These are phyloP conservation scores for Operophtera brumata DNA, from an alignment of 2,888 invertebrate genomes.

Conservation along the genomic window DNA sequence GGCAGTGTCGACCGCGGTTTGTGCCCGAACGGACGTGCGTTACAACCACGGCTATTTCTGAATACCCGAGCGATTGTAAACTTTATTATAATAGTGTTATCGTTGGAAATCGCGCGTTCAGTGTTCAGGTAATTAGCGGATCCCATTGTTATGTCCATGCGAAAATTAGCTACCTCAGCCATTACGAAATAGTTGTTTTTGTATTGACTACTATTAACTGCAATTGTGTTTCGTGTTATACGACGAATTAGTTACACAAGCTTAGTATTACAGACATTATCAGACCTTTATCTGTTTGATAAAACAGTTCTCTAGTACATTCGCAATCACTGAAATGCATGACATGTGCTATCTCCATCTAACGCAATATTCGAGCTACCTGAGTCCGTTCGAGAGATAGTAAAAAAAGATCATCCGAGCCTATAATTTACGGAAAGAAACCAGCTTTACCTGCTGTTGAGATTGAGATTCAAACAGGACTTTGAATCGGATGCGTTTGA, in stretches of 20 bases:
- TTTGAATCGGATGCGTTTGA: conserved; percentile 23
- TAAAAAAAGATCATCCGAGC: conserved; percentile 29
- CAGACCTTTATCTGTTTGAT: conserved; percentile 30
- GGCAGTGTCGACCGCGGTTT: conserved; percentile 53
- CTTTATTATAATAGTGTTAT: conserved; percentile 53
- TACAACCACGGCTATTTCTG: conserved; percentile 55
- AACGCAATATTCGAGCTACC: conserved; percentile 31
- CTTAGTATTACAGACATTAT: conserved; percentile 21
- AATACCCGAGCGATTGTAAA: conserved; percentile 66
- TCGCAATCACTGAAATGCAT: conserved; percentile 22
- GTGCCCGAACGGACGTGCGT: conserved; percentile 48
- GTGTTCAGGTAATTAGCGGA: conserved; percentile 36
- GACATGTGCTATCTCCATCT: conserved; percentile 28
- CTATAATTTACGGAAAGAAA: conserved; percentile 31
- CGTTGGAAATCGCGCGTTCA: conserved; percentile 36
- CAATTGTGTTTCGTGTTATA: conserved; percentile 23
- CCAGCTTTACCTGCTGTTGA: conserved; percentile 29
- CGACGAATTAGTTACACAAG: conserved; percentile 26
- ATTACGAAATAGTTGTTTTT: conserved; percentile 34
- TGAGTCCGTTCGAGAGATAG: conserved; percentile 28
- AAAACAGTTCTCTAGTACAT: conserved; percentile 27
- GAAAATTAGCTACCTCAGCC: conserved; percentile 28
- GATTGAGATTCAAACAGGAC: conserved; percentile 17
- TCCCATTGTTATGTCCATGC: conserved; percentile 33
- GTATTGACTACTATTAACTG: conserved; percentile 27